A percentile compares a stretch with the other conserved stretches of the same genome.
These are phyloP conservation scores for Leucoraja ocellata DNA, from an alignment of 2,797 vertebrate species.

Conservation along the genomic window DNA sequence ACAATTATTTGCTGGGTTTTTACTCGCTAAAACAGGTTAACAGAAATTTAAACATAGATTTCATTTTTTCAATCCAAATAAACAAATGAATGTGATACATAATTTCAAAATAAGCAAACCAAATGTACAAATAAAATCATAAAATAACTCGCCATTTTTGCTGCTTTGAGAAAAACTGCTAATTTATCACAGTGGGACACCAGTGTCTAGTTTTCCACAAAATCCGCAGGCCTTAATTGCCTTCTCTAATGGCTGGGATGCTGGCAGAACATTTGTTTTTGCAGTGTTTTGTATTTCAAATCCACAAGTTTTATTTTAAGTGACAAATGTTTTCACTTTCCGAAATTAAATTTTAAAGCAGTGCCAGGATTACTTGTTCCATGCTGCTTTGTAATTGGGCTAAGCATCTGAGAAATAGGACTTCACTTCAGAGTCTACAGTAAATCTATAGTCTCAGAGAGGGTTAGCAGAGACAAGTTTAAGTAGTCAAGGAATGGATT, in stretches of 20 bases:
- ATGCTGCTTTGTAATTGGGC: background rate
- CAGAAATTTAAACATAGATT: background rate
- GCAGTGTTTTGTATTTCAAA: conserved; percentile 19
- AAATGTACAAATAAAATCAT: background rate
- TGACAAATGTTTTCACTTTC: conserved; percentile 20
- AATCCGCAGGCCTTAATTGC: conserved; percentile 36
- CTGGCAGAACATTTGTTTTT: background rate
- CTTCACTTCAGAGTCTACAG: background rate
- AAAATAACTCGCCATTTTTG: background rate
- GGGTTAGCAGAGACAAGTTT: background rate
- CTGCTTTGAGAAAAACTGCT: background rate
- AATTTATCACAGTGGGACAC: conserved; percentile 28
- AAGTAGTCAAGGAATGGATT: background rate
- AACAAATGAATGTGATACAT: background rate
- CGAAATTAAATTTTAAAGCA: conserved; percentile 29
- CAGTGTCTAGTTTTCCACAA: conserved; percentile 15
- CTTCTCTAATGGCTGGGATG: background rate
- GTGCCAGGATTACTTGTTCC: background rate
- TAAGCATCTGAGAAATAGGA: background rate
- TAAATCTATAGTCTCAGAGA: background rate
- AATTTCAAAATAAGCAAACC: background rate
- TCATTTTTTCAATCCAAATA: background rate
- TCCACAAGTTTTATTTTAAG: conserved; percentile 24
- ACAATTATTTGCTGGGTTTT: background rate
- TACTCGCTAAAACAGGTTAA: background rate